A percentile compares a stretch with the other conserved stretches of the same genome.
Evolutionary conservation across 30 jellyfish, hydroid and myxozoan species (phyloP).

Genomic region (Rhopilema esculentum): DNA sequence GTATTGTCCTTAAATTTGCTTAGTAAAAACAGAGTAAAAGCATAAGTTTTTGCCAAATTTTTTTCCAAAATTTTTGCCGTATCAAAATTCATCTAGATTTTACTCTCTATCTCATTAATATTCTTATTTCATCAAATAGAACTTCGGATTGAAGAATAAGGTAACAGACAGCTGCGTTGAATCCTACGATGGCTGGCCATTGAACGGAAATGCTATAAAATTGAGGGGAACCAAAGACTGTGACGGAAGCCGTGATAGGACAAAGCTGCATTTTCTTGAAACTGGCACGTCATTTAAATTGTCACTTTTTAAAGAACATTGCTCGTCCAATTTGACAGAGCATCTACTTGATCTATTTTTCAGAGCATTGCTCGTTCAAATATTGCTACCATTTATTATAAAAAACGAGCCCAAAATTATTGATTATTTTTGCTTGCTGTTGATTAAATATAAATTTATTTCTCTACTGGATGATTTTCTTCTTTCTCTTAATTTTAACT

Average conservation of each 20-base stretch:
- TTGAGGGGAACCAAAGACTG: conserved; percentile 44
- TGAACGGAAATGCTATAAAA: background rate
- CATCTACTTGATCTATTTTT: too few relatives aligned
- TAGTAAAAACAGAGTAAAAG: too few relatives aligned
- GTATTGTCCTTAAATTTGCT: too few relatives aligned
- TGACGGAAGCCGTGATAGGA: conserved; percentile 22
- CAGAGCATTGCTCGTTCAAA: background rate
- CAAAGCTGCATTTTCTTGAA: conserved; percentile 44
- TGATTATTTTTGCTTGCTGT: background rate
- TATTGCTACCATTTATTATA: too few relatives aligned
- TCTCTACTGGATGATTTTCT: too few relatives aligned
- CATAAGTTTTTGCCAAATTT: too few relatives aligned
- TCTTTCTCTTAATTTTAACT: too few relatives aligned
- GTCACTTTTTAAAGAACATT: background rate
- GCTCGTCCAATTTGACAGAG: background rate
- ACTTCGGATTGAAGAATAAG: conserved; percentile 34
- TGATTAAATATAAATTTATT: too few relatives aligned
- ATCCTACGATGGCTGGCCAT: conserved; percentile 48
- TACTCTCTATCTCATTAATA: background rate
- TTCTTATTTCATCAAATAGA: background rate
- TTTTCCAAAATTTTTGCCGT: too few relatives aligned
- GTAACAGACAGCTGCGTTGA: conserved; percentile 46
- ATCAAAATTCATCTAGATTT: background rate
- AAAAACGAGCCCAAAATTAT: background rate
- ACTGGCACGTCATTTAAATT: conserved; percentile 5